Conservation (phyloP, 2,888 invertebrate species). For the Drosophila fulvimacula region DNA sequence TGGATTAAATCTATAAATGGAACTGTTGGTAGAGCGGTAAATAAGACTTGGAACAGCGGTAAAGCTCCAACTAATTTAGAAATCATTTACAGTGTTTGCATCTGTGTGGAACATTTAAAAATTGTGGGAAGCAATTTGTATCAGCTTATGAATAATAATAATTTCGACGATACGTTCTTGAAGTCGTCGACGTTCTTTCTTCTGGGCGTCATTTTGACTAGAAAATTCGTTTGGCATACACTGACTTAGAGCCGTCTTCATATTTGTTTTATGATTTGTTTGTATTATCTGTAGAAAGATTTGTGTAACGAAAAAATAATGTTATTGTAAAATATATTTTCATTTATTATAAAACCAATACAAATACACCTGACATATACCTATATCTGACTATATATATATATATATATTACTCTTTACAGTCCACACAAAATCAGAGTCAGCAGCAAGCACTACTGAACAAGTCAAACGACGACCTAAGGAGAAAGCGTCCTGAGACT, state of each 20-base stretch:
- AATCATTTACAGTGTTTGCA: background rate
- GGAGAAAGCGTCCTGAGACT: slow-evolving; percentile 91
- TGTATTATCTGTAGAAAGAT: background rate
- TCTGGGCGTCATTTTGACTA: slow-evolving; percentile 32
- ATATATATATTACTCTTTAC: slow-evolving; percentile 65
- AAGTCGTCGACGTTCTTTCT: slow-evolving; percentile 29
- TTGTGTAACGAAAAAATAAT: background rate
- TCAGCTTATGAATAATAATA: background rate
- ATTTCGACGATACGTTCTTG: slow-evolving; percentile 18
- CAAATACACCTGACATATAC: slow-evolving; percentile 28
- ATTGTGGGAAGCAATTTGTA: background rate
- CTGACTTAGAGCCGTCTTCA: background rate
- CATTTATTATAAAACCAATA: background rate
- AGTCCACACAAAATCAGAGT: slow-evolving; percentile 83
- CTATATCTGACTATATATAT: slow-evolving; percentile 37
- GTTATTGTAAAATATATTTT: background rate
- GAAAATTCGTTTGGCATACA: slow-evolving; percentile 1
- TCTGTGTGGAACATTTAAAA: slow-evolving; percentile 1
- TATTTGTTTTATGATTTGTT: background rate
- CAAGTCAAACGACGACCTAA: slow-evolving; percentile 87
- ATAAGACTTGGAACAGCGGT: background rate
- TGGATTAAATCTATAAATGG: background rate
- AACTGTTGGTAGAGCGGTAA: background rate
- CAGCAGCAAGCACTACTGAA: slow-evolving; percentile 84
- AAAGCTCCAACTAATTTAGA: background rate